These are phyloP conservation scores for Falco rusticolus DNA, from an alignment of 2,797 vertebrate species.

Conservation along the genomic window DNA sequence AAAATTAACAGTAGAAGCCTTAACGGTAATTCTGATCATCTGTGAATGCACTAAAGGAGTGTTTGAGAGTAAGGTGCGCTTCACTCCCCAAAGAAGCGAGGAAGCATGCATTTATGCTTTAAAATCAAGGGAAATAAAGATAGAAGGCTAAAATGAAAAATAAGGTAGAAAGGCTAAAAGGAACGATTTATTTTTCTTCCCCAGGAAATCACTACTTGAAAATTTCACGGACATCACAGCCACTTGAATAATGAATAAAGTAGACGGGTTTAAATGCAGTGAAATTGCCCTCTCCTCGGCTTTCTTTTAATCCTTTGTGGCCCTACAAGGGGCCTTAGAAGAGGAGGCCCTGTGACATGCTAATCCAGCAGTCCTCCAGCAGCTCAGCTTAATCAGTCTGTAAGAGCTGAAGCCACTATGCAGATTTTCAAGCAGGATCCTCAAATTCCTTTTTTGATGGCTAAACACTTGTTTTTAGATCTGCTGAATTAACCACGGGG, in stretches of 20 bases:
- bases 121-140: constrained; percentile 8
- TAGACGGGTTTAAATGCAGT: constrained; percentile 12
- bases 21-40: neutral
- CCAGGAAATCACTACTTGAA: constrained; percentile 23
- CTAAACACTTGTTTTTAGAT: constrained; percentile 11
- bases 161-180: neutral
- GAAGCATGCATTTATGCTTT: neutral
- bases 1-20: neutral
- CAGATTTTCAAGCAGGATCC: neutral
- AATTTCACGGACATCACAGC: neutral
- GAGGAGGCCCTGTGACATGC: constrained; percentile 21
- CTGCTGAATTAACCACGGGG: neutral
- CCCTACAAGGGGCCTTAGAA: constrained; percentile 34
- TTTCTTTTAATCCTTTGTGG: constrained; percentile 61
- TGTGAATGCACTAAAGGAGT: neutral
- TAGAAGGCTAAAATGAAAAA: neutral
- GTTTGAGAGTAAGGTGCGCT: neutral
- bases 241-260: constrained; percentile 43
- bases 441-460: constrained; percentile 11
- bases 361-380: constrained; percentile 33
- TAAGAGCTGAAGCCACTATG: neutral
- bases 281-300: constrained; percentile 28
- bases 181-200: neutral
- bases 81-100: neutral
- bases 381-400: neutral